Percentiles rank a stretch among this genome's conserved stretches.
Evolutionary conservation across 2,797 vertebrate species (phyloP).

Genomic region (Poeciliopsis turneri): DNA sequence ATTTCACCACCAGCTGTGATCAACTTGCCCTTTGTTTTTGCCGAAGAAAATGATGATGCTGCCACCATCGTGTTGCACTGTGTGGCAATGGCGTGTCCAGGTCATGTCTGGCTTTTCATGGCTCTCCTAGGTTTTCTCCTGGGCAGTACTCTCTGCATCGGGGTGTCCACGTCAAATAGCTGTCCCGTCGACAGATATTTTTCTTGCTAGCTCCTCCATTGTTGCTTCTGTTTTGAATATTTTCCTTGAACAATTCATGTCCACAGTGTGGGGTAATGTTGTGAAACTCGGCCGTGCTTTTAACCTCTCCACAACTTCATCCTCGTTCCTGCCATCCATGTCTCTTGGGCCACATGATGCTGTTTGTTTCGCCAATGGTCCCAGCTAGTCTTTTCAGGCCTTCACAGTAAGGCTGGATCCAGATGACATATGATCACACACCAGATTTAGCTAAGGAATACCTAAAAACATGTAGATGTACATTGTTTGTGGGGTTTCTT

Average conservation of each 20-base stretch:
- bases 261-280: background rate
- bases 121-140: background rate
- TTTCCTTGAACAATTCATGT: background rate
- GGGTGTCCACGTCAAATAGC: background rate
- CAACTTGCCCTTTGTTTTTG: background rate
- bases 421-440: background rate
- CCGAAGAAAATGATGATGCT: background rate
- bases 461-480: background rate
- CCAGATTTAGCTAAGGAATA: background rate
- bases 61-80: background rate
- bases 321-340: background rate
- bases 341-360: background rate
- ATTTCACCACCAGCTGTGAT: background rate
- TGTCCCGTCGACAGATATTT: background rate
- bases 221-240: background rate
- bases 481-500: too few species aligned
- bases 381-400: background rate
- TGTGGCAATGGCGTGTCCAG: background rate
- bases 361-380: background rate
- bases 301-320: background rate
- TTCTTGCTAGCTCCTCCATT: background rate
- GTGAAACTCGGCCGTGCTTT: background rate
- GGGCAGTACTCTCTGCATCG: background rate
- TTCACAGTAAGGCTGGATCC: background rate
- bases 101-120: background rate